Percentiles rank a stretch among this genome's conserved stretches.
Evolutionary conservation across 2,888 invertebrate genomes (phyloP).

Genomic region (Pollenia griseotomentosa): DNA sequence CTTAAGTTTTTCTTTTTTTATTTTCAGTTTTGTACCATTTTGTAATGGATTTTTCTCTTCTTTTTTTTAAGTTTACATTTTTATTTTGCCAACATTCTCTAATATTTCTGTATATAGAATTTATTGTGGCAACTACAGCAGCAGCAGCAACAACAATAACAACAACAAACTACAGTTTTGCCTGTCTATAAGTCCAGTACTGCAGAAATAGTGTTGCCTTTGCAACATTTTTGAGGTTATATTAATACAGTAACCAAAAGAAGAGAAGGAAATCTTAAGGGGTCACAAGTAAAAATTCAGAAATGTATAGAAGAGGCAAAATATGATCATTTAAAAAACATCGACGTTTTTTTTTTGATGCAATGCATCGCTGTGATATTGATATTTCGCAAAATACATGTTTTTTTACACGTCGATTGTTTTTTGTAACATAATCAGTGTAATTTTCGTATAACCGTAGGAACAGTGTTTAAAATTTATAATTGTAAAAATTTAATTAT

Average conservation of each 20-base stretch:
- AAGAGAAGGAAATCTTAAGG: neutral
- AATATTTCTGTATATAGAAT: slow-evolving; percentile 35
- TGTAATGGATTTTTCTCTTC: slow-evolving; percentile 20
- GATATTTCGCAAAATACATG: too few relatives aligned
- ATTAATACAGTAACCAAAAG: slow-evolving; percentile 17
- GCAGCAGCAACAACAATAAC: slow-evolving; percentile 2
- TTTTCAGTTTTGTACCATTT: slow-evolving; percentile 26
- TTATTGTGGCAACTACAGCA: neutral
- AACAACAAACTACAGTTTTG: slow-evolving; percentile 31
- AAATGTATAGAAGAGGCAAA: neutral
- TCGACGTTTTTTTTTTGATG: too few relatives aligned
- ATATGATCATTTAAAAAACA: neutral
- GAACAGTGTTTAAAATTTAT: too few relatives aligned
- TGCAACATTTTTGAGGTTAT: slow-evolving; percentile 58
- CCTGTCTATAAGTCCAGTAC: slow-evolving; percentile 17
- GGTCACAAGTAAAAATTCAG: too few relatives aligned
- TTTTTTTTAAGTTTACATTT: neutral
- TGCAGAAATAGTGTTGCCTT: slow-evolving; percentile 37
- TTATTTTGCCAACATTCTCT: slow-evolving; percentile 46
- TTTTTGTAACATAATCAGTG: too few relatives aligned
- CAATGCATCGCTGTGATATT: too few relatives aligned
- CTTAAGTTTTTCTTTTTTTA: slow-evolving; percentile 49
- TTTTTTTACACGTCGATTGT: too few relatives aligned
- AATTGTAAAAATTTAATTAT: too few relatives aligned
- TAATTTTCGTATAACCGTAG: too few relatives aligned